Percentiles rank a stretch among this genome's conserved stretches.
Conservation (phyloP, 2,113 vertebrate species). For the Echinops telfairi region DNA sequence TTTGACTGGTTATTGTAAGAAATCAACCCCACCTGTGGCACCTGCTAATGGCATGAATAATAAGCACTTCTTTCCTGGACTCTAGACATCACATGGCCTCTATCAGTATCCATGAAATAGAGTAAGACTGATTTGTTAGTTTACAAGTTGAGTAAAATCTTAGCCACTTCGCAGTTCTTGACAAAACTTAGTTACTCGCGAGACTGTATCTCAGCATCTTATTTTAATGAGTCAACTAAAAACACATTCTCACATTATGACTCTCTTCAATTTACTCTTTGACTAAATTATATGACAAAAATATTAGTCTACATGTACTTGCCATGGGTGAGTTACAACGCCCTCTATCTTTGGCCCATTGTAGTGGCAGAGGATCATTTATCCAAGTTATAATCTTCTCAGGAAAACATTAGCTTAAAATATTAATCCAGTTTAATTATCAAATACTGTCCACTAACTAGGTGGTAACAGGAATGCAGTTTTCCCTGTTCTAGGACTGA, state of each 20-base stretch:
- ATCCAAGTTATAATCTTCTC: constrained; percentile 10
- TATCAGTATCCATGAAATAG: neutral
- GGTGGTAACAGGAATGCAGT: no score
- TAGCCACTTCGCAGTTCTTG: neutral
- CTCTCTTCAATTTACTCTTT: no score
- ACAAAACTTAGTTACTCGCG: neutral
- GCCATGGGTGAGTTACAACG: neutral
- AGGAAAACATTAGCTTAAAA: neutral
- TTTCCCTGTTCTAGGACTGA: no score
- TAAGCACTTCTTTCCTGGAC: neutral
- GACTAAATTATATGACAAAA: no score
- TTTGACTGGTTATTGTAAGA: neutral
- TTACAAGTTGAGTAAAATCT: neutral
- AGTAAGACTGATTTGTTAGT: neutral
- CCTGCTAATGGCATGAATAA: neutral
- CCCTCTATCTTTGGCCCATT: neutral
- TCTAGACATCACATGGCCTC: neutral
- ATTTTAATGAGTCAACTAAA: no score
- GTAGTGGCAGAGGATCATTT: neutral
- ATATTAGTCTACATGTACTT: neutral
- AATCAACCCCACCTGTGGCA: neutral
- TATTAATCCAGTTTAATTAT: no score
- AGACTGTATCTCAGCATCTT: neutral
- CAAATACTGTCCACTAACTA: no score
- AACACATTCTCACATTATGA: no score